A percentile compares a stretch with the other conserved stretches of the same genome.
phyloP scores from a whole-genome alignment of 2,113 vertebrate species.

The Chinchilla lanigera region DNA sequence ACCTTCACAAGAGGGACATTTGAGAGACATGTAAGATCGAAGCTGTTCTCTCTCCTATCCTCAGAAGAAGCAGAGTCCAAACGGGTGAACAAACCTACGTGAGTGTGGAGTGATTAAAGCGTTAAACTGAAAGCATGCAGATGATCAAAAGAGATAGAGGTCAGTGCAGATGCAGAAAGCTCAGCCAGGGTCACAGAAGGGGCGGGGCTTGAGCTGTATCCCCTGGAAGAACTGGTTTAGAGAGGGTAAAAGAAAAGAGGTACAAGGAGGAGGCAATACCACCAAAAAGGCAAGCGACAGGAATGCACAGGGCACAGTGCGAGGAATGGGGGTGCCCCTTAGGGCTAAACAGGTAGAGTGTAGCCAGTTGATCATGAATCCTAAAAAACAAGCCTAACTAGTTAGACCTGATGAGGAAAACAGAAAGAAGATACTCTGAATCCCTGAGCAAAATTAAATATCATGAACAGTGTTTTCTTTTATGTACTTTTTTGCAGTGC shows the following conservation, averaged over 20 bases:
- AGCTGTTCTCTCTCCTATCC: not conserved
- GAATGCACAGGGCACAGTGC: not conserved
- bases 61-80: not conserved
- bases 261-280: not conserved
- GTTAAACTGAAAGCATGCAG: not conserved
- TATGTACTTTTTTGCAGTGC: not conserved
- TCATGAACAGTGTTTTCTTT: not conserved
- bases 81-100: not conserved
- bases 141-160: not conserved
- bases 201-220: not conserved
- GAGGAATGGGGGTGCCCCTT: accelerated
- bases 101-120: not conserved
- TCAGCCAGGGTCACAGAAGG: not conserved
- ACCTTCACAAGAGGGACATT: not conserved
- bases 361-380: not conserved
- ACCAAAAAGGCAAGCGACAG: not conserved
- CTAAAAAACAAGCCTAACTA: not conserved
- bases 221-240: not conserved
- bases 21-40: not conserved
- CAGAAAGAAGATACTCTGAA: not conserved
- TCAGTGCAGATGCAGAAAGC: too few species aligned
- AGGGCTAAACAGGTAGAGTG: not conserved
- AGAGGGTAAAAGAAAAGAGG: not conserved
- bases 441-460: too few species aligned
- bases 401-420: not conserved